A percentile compares a stretch with the other conserved stretches of the same genome.
Conservation (phyloP, 1,140 invertebrate genomes). For the Oryctes rhinoceros region DNA sequence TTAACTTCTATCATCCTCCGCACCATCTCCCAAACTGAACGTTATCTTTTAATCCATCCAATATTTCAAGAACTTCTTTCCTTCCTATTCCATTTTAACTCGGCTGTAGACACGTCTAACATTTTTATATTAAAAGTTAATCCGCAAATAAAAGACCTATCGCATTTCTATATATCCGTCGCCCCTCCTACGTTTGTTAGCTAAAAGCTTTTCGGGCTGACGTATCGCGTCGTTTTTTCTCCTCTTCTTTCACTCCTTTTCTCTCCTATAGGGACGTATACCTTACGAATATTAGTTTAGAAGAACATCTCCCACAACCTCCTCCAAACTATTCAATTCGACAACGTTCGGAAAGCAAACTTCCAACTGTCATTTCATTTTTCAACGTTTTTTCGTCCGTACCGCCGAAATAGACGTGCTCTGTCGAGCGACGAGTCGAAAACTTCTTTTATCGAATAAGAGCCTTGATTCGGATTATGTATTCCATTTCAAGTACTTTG, state of each 20-base stretch:
- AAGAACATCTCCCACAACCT: not conserved
- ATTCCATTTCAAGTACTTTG: slow-evolving; percentile 18
- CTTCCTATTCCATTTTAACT: too few species aligned
- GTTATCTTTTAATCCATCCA: too few species aligned
- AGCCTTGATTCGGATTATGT: slow-evolving; percentile 13
- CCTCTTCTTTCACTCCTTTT: not conserved
- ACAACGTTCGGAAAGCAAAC: slow-evolving; percentile 9
- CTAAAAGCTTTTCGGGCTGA: not conserved
- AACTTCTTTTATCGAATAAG: slow-evolving; percentile 19
- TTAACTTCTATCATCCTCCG: too few species aligned
- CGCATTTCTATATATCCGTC: not conserved
- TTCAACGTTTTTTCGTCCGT: not conserved
- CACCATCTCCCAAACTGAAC: too few species aligned
- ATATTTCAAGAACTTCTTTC: too few species aligned
- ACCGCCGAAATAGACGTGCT: not conserved
- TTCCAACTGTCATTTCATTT: slow-evolving; percentile 15
- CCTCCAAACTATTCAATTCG: not conserved
- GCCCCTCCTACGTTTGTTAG: slow-evolving; percentile 5
- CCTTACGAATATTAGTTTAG: not conserved
- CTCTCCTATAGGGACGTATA: not conserved
- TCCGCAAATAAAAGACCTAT: slow-evolving; percentile 4
- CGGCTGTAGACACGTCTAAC: too few species aligned
- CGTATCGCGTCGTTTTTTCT: not conserved
- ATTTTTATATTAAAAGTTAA: slow-evolving; percentile 10
- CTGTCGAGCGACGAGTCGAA: not conserved